Conservation (phyloP, 2,113 vertebrate genomes). For the Oceanites oceanicus region DNA sequence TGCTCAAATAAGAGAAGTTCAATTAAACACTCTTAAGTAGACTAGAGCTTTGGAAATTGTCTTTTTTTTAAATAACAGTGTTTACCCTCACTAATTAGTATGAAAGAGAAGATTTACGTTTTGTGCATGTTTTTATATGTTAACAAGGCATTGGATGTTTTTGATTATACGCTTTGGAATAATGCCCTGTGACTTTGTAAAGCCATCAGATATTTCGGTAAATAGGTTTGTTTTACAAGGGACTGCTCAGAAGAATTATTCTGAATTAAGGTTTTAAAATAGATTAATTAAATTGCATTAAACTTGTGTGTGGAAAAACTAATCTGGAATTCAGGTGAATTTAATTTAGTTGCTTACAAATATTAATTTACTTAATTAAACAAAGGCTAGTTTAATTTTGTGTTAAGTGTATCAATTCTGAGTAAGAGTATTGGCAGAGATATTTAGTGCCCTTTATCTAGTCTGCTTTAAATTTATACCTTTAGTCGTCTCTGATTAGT, state of each 20-base stretch:
- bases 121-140: background rate
- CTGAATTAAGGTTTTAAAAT: slow-evolving; percentile 11
- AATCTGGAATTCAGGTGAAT: slow-evolving; percentile 23
- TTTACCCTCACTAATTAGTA: background rate
- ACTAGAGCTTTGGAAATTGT: background rate
- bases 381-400: background rate
- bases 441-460: background rate
- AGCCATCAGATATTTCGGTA: background rate
- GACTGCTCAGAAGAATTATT: background rate
- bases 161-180: background rate
- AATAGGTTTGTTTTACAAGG: slow-evolving; percentile 3
- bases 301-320: background rate
- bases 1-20: background rate
- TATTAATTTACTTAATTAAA: slow-evolving; percentile 42
- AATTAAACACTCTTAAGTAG: background rate
- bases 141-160: background rate
- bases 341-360: slow-evolving; percentile 40
- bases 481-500: background rate
- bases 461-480: background rate
- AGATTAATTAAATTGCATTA: slow-evolving; percentile 27
- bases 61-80: background rate
- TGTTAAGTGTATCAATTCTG: background rate
- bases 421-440: background rate
- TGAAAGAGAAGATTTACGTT: background rate
- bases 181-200: background rate